phyloP scores from a whole-genome alignment of 2,113 vertebrate genomes.

The Dasyprocta punctata region DNA sequence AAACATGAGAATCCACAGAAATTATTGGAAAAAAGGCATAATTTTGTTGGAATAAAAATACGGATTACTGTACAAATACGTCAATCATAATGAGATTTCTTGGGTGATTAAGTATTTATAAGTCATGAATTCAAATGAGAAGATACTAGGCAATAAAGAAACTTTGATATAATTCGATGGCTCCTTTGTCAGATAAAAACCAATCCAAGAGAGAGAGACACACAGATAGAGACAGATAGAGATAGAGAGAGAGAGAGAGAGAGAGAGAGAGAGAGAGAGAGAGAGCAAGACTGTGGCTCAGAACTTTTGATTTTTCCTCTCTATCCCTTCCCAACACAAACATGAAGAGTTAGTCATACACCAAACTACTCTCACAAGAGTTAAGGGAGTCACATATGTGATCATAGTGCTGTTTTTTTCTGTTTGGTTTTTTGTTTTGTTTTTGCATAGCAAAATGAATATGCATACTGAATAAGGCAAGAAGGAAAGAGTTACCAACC shows the following conservation, averaged over 20 bases:
- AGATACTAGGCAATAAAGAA: neutral
- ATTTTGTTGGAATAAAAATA: neutral
- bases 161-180: neutral
- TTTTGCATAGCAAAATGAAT: neutral
- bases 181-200: neutral
- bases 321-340: neutral
- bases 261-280: too few species aligned
- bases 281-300: neutral
- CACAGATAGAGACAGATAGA: too few species aligned
- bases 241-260: too few species aligned
- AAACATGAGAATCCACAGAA: neutral
- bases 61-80: neutral
- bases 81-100: neutral
- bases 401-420: neutral
- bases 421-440: neutral
- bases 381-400: too few species aligned
- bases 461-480: neutral
- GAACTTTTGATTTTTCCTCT: neutral
- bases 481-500: neutral
- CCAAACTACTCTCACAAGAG: neutral
- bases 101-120: neutral
- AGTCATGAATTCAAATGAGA: neutral
- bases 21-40: neutral
- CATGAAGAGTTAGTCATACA: neutral
- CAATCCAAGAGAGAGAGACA: neutral